Evolutionary conservation across 2,888 invertebrate species (phyloP).

Genomic region (Meandrusa payeni): DNA sequence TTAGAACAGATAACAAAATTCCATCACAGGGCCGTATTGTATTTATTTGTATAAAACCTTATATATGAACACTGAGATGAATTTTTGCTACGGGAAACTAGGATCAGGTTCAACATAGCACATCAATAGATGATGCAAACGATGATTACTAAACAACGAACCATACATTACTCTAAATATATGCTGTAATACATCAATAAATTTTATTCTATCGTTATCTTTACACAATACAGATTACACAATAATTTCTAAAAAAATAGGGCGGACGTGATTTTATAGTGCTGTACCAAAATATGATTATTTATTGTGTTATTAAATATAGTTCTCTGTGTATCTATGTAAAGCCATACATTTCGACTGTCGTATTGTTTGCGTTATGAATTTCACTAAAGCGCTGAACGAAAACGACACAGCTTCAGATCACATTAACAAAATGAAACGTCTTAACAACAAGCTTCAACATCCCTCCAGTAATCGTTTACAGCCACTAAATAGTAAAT

Average conservation of each 20-base stretch:
- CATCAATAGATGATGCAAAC: conserved; percentile 20
- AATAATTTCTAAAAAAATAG: conserved; percentile 68
- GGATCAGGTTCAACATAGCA: no score
- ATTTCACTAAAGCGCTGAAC: conserved; percentile 24
- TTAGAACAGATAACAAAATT: conserved; percentile 16
- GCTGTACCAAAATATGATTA: conserved; percentile 66
- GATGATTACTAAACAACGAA: conserved; percentile 12
- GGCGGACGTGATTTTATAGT: conserved; percentile 68
- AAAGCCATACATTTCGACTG: conserved; percentile 33
- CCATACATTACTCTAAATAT: conserved; percentile 16
- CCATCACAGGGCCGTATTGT: conserved; percentile 5
- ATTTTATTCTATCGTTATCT: conserved; percentile 14
- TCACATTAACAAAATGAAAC: conserved; percentile 75
- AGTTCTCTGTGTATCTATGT: conserved; percentile 38
- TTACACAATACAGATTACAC: conserved; percentile 36
- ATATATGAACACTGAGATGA: conserved; percentile 6
- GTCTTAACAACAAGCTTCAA: conserved; percentile 59
- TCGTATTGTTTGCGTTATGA: conserved; percentile 15
- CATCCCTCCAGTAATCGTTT: conserved; percentile 46
- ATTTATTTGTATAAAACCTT: not conserved
- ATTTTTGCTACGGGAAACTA: conserved; percentile 1
- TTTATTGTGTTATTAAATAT: conserved; percentile 61
- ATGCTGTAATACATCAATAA: conserved; percentile 14
- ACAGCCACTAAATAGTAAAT: conserved; percentile 59
- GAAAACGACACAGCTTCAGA: conserved; percentile 56